Base-by-base conservation (phyloP, 2,797 vertebrate genomes). In the Gephyroberyx darwinii region DNA sequence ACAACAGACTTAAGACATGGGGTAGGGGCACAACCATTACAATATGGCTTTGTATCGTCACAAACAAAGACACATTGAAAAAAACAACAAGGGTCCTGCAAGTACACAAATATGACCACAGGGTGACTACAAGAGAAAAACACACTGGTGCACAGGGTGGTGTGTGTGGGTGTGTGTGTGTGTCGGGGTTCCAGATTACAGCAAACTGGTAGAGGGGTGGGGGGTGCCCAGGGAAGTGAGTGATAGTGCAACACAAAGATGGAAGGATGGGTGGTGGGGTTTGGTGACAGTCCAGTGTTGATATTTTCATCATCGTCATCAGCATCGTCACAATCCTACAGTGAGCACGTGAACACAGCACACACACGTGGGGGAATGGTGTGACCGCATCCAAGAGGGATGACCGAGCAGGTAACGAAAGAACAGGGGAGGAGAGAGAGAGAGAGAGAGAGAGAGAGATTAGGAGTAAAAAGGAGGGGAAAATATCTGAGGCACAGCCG, bases 191-290 rank as follows among this genome's bases (percentile, higher is more conserved):
- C 52, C 62, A 80, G 56, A 75, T 75, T 69, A 78, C 59, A 55
- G 17, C 59, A 80, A 69, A 86, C 51, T 67, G 66, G 35, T 50
- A 55, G 22, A 9, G 48, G 51, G 68, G 67, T 79, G 65, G 26
- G 72, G 48, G 55, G 79, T 72, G 78, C 76, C 52, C 1, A 30
- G 33, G 61, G 39, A 20, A 33, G 81, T 59, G 71, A 78, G 84
- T 87, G 87, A 77, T 16, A 20, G 78, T 90, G 89, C 82, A 86
- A 81, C 80, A 90, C 67, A 83, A 74, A 76, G 65, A 74, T 77
- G 76, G 57, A 64, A 65, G 64, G 74, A 72, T 9, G 26, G 71
- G 54, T 65, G 64, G 71, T 77, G 85, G 77, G 82, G 55, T 50
- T 72, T 62, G 41, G 71, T 77, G 84, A 72, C 73, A 86, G 62